phyloP scores from a whole-genome alignment of 2,113 vertebrate genomes.

The Myotis brandtii region DNA sequence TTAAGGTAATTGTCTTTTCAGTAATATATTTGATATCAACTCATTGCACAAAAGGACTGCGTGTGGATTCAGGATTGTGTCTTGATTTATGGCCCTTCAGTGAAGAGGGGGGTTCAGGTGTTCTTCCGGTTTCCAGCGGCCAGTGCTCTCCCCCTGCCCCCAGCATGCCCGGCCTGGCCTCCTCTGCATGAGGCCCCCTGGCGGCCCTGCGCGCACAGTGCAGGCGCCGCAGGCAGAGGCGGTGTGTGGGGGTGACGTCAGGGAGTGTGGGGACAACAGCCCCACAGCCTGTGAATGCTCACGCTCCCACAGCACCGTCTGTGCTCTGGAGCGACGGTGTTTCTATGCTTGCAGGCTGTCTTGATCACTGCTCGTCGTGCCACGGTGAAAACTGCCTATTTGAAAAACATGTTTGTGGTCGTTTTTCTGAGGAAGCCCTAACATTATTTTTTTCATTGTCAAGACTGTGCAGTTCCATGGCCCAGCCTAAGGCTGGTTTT shows the following conservation, averaged over 20 bases:
- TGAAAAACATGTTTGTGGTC: too few species aligned
- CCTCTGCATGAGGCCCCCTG: conserved; percentile 69
- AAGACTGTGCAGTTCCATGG: too few species aligned
- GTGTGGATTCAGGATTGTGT: conserved; percentile 57
- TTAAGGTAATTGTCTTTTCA: conserved; percentile 70
- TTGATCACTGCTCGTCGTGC: not conserved
- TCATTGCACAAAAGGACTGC: conserved; percentile 71
- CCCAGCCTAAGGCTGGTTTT: too few species aligned
- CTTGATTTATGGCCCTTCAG: conserved; percentile 76
- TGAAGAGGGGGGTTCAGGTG: conserved; percentile 52
- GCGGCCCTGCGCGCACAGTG: not conserved
- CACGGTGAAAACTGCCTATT: too few species aligned
- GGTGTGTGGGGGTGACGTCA: conserved; percentile 51
- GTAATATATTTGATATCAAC: conserved; percentile 71
- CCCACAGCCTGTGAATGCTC: conserved; percentile 46
- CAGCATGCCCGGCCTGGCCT: conserved; percentile 63
- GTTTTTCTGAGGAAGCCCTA: too few species aligned
- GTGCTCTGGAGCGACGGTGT: too few species aligned
- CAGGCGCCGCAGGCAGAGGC: not conserved
- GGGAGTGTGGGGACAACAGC: conserved; percentile 10
- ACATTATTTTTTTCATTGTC: too few species aligned
- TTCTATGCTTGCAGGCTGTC: not conserved
- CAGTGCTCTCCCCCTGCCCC: conserved; percentile 57
- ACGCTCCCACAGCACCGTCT: not conserved
- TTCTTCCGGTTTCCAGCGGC: conserved; percentile 69